Evolutionary conservation across 2,888 invertebrate genomes (phyloP).

Genomic region (Exocentrus adspersus): DNA sequence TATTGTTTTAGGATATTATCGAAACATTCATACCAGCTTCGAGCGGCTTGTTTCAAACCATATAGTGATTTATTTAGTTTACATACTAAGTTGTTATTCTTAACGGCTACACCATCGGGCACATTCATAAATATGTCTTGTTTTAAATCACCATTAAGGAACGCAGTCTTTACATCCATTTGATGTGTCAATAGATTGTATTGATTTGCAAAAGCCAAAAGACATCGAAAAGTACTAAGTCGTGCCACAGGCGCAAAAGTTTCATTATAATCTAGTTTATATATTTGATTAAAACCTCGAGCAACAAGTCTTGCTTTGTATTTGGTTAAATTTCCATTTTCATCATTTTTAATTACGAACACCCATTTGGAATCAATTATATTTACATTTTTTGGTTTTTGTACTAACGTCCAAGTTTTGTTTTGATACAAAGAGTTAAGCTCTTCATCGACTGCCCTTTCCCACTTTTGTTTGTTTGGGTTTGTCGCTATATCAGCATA

Average conservation of each 20-base stretch:
- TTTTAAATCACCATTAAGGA: constrained; percentile 29
- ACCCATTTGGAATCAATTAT: constrained; percentile 6
- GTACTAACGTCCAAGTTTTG: constrained; percentile 1
- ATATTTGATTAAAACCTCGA: constrained; percentile 2
- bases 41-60: constrained; percentile 32
- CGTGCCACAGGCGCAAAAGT: constrained; percentile 7
- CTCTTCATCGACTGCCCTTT: constrained; percentile 7
- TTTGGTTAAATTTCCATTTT: neutral
- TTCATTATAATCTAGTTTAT: constrained; percentile 6
- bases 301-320: constrained; percentile 6
- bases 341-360: constrained; percentile 2
- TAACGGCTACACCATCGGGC: constrained; percentile 13
- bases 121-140: constrained; percentile 18
- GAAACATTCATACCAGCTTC: constrained; percentile 30
- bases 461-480: constrained; percentile 5
- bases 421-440: neutral
- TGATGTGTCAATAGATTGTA: constrained; percentile 13
- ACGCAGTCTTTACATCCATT: constrained; percentile 30
- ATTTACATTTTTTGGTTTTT: neutral
- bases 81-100: constrained; percentile 8
- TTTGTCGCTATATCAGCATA: constrained; percentile 26
- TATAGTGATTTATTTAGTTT: constrained; percentile 30
- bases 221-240: constrained; percentile 9
- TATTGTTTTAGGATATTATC: constrained; percentile 25
- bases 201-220: constrained; percentile 3